Evolutionary conservation across 2,797 vertebrate genomes (phyloP), one percentile per base, ranked within the genome.

Genomic region (Pseudomugil gertrudae): DNA sequence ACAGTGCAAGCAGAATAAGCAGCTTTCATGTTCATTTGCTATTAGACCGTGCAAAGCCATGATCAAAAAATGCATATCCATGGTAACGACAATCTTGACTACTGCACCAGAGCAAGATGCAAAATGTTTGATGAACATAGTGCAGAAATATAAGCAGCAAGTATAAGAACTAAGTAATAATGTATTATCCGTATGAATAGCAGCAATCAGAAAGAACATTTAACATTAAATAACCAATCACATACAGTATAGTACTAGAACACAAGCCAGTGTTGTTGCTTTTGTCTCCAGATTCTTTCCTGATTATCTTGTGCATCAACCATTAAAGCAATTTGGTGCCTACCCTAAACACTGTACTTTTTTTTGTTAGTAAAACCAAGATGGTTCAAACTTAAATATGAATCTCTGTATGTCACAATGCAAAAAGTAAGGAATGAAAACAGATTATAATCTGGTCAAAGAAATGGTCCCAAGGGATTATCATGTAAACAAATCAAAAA

Each of bases 21-120:
- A 57, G 4, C 2, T 38, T 47, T 21, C 36, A 27, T 74, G 48
- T 65, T 60, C 57, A 63, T 9, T 24, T 11, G 19, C n/a, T 17
- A 57, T 60, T 27, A n/a, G 56, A 69, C 36, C 65, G 59, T 77
- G 79, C 80, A 84, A 54, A 60, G 50, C 63, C 68, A 68, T 33
- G 3, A 57, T 66, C 19, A 63, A 56, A 73, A 43, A 54, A n/a
- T n/a, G n/a, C n/a, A n/a, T n/a, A 30, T 57, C 32, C 33, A 35
- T 59, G 38, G 1, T 19, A 48, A 60, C 24, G 24, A 21, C 55
- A 55, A 38, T 17, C 19, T 17, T 14, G 15, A 60, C 4, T 32
- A 13, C 32, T 35, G 30, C 8, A 14, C 21, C 26, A 11, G 23
- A 61, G 36, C 7, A 72, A n/a, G 23, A 19, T 0, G 17, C 52